These are phyloP conservation scores for Perodicticus potto DNA, from an alignment of 2,797 vertebrate species.

Conservation along the genomic window DNA sequence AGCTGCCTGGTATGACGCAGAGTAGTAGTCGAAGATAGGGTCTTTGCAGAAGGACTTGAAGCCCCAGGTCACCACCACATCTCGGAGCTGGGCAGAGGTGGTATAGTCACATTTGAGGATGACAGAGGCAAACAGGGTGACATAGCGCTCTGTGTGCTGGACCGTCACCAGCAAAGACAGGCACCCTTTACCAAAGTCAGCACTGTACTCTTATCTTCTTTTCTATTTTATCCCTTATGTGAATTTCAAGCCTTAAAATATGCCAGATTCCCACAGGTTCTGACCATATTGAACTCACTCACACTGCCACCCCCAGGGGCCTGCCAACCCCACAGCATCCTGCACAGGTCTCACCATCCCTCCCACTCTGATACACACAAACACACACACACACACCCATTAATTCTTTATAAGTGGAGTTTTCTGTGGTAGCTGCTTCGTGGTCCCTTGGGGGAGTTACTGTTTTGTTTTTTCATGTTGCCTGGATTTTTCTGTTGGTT, in stretches of 20 bases:
- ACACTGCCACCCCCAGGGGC: background rate
- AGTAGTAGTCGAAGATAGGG: conserved; percentile 96
- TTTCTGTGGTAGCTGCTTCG: too few relatives aligned
- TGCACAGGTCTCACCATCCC: background rate
- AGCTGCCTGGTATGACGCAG: too few relatives aligned
- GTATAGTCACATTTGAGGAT: conserved; percentile 94
- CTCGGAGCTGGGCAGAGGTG: conserved; percentile 93
- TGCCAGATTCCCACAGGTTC: background rate
- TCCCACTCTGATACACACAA: background rate
- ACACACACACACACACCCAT: too few relatives aligned
- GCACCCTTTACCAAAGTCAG: conserved; percentile 81
- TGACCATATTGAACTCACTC: background rate
- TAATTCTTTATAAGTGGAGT: too few relatives aligned
- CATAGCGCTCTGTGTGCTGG: conserved; percentile 87
- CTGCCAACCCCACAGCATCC: background rate
- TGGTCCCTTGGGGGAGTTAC: too few relatives aligned
- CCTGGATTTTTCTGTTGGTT: too few relatives aligned
- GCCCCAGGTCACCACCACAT: conserved; percentile 95
- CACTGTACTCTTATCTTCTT: background rate
- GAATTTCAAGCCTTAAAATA: conserved; percentile 43
- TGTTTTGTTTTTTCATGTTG: too few relatives aligned
- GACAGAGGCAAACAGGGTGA: conserved; percentile 92
- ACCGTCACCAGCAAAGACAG: conserved; percentile 87
- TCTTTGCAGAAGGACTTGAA: conserved; percentile 98
- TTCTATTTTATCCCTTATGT: background rate